Percentiles rank a stretch among this genome's conserved stretches.
phyloP scores from a whole-genome alignment of 2,888 invertebrate species.

The Cerceris rybyensis region DNA sequence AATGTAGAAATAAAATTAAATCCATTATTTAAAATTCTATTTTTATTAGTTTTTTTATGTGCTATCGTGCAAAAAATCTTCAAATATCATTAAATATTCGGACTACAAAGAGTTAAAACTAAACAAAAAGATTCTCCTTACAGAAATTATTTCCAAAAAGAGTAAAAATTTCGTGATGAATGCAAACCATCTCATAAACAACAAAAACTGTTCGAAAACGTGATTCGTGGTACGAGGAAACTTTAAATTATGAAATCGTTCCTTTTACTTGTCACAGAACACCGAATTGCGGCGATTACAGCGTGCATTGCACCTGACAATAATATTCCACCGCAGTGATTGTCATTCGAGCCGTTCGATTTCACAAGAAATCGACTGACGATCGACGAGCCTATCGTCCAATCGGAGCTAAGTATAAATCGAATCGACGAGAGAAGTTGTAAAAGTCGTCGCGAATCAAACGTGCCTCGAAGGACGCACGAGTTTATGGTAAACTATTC shows the following conservation, averaged over 20 bases:
- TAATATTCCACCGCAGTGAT: constrained; percentile 21
- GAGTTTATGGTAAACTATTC: constrained; percentile 30
- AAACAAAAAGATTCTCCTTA: too few species aligned
- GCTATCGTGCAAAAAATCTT: too few species aligned
- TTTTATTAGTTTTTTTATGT: too few species aligned
- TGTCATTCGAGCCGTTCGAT: constrained; percentile 37
- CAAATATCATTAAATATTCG: too few species aligned
- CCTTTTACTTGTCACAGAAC: constrained; percentile 42
- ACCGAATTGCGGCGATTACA: constrained; percentile 39
- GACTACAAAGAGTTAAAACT: too few species aligned
- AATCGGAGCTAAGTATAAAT: constrained; percentile 17
- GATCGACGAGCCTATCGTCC: constrained; percentile 21
- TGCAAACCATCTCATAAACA: too few species aligned
- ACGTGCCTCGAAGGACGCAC: constrained; percentile 40
- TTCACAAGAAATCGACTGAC: constrained; percentile 40
- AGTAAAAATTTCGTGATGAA: too few species aligned
- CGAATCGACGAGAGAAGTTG: constrained; percentile 29
- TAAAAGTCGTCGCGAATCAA: constrained; percentile 20
- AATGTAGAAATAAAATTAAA: too few species aligned
- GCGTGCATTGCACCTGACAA: constrained; percentile 16
- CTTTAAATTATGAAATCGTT: constrained; percentile 29
- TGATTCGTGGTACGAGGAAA: too few species aligned
- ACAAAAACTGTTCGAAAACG: too few species aligned
- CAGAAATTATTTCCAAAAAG: too few species aligned
- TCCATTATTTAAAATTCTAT: too few species aligned